Conservation (phyloP, 2,888 invertebrate genomes). For the Galeopsomyia nigrocyanea region DNA sequence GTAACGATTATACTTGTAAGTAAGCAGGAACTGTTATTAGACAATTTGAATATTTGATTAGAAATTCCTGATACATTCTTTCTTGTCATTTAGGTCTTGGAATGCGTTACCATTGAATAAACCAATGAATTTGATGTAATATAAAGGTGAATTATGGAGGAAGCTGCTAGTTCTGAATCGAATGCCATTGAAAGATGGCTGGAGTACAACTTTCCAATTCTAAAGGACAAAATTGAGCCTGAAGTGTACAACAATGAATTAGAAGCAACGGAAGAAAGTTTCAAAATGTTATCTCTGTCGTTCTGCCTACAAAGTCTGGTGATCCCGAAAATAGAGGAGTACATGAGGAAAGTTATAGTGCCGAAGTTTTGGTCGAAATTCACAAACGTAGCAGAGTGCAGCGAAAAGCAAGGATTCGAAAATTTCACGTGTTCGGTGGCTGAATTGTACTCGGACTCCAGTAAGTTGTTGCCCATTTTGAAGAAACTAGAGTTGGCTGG, state of each 20-base stretch:
- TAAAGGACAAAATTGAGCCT: slow-evolving; percentile 34
- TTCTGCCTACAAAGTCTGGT: slow-evolving; percentile 62
- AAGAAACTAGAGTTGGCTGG: slow-evolving; percentile 71
- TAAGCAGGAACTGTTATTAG: too few species aligned
- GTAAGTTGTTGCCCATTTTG: slow-evolving; percentile 72
- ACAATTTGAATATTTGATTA: too few species aligned
- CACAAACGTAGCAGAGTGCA: slow-evolving; percentile 65
- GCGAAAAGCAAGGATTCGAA: slow-evolving; percentile 75
- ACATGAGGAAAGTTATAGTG: slow-evolving; percentile 74
- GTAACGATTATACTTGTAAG: too few species aligned
- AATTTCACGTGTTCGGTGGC: slow-evolving; percentile 78
- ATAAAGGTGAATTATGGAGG: slow-evolving; percentile 5
- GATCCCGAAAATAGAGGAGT: slow-evolving; percentile 72
- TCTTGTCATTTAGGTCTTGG: too few species aligned
- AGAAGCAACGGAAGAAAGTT: slow-evolving; percentile 37
- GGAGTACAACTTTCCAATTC: slow-evolving; percentile 46
- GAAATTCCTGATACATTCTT: too few species aligned
- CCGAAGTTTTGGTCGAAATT: slow-evolving; percentile 80
- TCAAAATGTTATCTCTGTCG: slow-evolving; percentile 28
- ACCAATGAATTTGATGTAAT: neutral
- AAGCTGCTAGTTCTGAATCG: slow-evolving; percentile 6
- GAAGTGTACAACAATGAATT: slow-evolving; percentile 19
- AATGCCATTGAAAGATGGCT: slow-evolving; percentile 28
- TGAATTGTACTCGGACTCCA: slow-evolving; percentile 73
- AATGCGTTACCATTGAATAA: too few species aligned